These are phyloP conservation scores for Sebastes aleutianus DNA, from an alignment of 2,797 vertebrate genomes.

Conservation along the genomic window DNA sequence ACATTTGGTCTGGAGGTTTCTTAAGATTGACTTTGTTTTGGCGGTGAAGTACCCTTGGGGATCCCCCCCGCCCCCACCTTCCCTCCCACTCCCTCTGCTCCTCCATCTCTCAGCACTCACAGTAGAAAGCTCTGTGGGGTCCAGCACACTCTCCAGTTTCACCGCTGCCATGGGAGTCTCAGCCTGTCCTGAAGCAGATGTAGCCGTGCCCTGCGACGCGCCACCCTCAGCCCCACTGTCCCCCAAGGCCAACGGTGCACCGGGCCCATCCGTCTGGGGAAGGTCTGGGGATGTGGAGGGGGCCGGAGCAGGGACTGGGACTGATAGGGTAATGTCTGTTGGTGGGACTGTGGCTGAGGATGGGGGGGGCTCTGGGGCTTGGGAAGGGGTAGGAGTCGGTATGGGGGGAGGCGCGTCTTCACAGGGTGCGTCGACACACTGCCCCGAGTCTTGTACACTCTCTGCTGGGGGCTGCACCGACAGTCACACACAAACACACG, in stretches of 20 bases:
- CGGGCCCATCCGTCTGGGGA: constrained; percentile 63
- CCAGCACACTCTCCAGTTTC: constrained; percentile 90
- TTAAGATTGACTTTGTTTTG: constrained; percentile 84
- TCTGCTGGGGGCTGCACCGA: constrained; percentile 86
- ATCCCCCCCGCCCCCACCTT: constrained; percentile 61
- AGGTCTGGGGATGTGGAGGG: constrained; percentile 62
- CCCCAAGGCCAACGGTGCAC: constrained; percentile 63
- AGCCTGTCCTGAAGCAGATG: constrained; percentile 73
- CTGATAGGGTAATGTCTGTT: constrained; percentile 64
- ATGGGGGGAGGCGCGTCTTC: constrained; percentile 76
- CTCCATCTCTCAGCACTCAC: constrained; percentile 96
- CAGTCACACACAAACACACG: constrained; percentile 81
- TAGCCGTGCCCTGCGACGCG: constrained; percentile 69
- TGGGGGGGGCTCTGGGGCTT: constrained; percentile 54
- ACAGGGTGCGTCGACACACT: constrained; percentile 66
- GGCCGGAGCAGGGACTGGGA: constrained; percentile 58
- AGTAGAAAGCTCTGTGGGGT: constrained; percentile 97
- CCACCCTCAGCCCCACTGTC: constrained; percentile 70
- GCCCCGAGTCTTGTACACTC: constrained; percentile 75
- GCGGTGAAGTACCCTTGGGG: constrained; percentile 72
- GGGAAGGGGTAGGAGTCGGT: constrained; percentile 60
- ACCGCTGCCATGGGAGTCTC: constrained; percentile 78
- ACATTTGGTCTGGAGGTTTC: constrained; percentile 74
- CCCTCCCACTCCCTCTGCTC: constrained; percentile 76
- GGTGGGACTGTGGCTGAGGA: constrained; percentile 54